Base-by-base conservation (phyloP, 2,888 invertebrate genomes). In the Agriopis aurantiaria region DNA sequence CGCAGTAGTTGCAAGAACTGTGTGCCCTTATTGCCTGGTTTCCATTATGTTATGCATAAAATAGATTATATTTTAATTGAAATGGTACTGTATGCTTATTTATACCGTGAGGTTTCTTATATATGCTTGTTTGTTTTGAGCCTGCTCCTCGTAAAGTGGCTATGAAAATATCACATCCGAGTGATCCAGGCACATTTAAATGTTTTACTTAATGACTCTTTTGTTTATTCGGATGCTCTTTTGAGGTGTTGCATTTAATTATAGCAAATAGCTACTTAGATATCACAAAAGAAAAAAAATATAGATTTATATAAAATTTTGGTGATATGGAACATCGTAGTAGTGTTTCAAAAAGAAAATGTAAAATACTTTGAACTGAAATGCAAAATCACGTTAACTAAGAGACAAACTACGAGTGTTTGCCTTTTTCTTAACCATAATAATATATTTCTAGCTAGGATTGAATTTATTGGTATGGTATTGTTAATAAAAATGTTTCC, bases 401-500 rank as follows among this genome's bases (percentile, higher is more conserved):
- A 78, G 75, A 78, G 79, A 75, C 67, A 78, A 77, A 78, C 74
- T 66, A 61, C 8, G 41, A 45, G 9, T 74, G 75, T 78, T 78
- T 76, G 75, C 78, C 78, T 83, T 78, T 76, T 74, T 67, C 12
- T 80, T 80, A 79, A 80, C 80, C 75, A 69, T 78, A 79, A 83
- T 61, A 68, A 68, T 66, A 61, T 72, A 68, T 71, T 71, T 71
- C 68, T 83, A 82, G 80, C 76, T 87, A 88, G 85, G 75, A 84
- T 84, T 83, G 82, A 86, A 85, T 80, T 72, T 80, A 86, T 85
- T 88, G 85, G 85, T 85, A 86, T 88, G 87, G 86, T 85, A 85
- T 83, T 88, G 86, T 85, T 88, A 89, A 85, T 89, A 89, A 88
- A 70, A 74, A 88, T 84, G 85, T 84, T 83, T 83, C 83, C 81